Base-by-base conservation (phyloP, 2,888 invertebrate species). In the Chrysolina americana region DNA sequence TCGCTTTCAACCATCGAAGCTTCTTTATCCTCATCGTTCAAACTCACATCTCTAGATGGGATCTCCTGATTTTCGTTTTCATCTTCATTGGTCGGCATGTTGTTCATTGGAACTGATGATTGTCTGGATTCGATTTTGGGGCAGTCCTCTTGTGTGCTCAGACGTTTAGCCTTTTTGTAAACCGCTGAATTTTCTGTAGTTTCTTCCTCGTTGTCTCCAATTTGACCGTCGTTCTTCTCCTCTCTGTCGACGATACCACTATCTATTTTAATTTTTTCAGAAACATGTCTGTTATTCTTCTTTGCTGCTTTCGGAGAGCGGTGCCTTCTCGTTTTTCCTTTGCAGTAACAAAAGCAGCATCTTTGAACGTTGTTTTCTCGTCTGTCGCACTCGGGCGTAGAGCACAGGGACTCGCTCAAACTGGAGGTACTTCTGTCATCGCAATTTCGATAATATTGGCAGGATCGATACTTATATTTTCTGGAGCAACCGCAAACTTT, bases 401-500 rank as follows among this genome's bases (percentile, higher is more conserved):
- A 59, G 28, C 23, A 59, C 10, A 36, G 8, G n/a, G 59, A 59
- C 28, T 59, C 59, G 11, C 59, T 59, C 10, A 59, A 11, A 36
- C 59, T 59, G 13, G 59, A n/a, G 3, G 59, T 11, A n/a, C 59
- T 59, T 36, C n/a, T 59, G 17, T 59, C 36, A 19, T 17, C 17
- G 2, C 21, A 15, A 10, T 28, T 36, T 59, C n/a, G 28, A n/a
- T 6, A 59, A 28, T 21, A 21, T 53, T 53, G 53, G 21, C 21
- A 21, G 21, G 3, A 21, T 13, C 53, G 53, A 15, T 53, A 59
- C 36, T 59, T 59, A 1, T n/a, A 13, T 23, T 28, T 13, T n/a
- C 36, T 59, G 11, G 23, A 36, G 28, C 59, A 59, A 28, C 59
- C 59, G 28, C 59, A 59, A 15, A 59, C 8, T 28, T 28, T 59